Evolutionary conservation across 2,888 invertebrate species (phyloP), one percentile per base, ranked within the genome.

Genomic region (Xiphydria camelus): DNA sequence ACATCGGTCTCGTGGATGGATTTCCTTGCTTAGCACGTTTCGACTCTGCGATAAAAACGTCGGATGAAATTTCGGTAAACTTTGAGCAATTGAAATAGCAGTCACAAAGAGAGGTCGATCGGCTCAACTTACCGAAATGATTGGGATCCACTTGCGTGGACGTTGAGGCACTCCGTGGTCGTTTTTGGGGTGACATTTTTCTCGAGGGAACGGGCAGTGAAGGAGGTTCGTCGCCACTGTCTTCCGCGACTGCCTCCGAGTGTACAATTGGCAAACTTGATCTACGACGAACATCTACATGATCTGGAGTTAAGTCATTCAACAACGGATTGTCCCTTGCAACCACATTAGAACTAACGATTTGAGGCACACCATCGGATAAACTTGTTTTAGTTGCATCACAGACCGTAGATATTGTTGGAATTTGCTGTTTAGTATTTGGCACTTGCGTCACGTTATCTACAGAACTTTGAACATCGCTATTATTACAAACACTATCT

Each of bases 71-170:
- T n/a, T n/a, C n/a, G n/a, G n/a, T n/a, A n/a, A n/a, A n/a, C n/a
- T n/a, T n/a, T 33, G 12, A 6, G 4, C n/a, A 52, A 45, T 57
- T 66, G 59, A 60, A 44, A 15, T 41, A 47, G 32, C 22, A 52
- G 39, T 47, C 23, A 7, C 14, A 40, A n/a, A n/a, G 38, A 38
- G 23, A 22, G 39, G 32, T 45, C 29, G 48, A 39, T 38, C 5
- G 7, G 37, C 26, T 25, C n/a, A n/a, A n/a, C 81, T 81, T 78
- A 91, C 91, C 89, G 67, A 91, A 91, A 78, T 89, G 87, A 79
- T 88, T 87, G 34, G 87, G 86, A 76, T 91, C 91, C 61, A 90
- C 89, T 82, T 91, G 91, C 5, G 89, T 89, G 57, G 88, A 87
- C 33, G 88, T 88, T 23, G 88, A 87, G 55, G 89, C 85, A 77